phyloP scores from a whole-genome alignment of 2,113 vertebrate species.

The Castor canadensis region DNA sequence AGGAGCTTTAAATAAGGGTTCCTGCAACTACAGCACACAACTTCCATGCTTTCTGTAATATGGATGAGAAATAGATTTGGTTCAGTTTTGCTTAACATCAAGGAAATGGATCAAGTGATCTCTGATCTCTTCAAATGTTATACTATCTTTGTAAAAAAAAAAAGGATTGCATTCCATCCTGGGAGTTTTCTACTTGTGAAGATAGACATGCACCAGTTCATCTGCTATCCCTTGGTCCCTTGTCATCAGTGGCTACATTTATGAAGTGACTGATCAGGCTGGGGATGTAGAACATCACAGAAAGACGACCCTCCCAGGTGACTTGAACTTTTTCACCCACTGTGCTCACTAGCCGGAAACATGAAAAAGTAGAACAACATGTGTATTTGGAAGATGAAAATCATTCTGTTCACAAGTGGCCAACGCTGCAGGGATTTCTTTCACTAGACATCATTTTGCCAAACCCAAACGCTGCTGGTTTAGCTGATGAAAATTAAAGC shows the following conservation, averaged over 20 bases:
- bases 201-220: not conserved
- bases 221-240: not conserved
- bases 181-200: not conserved
- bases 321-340: not conserved
- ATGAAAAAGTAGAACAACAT: constrained; percentile 36
- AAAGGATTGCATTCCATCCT: not conserved
- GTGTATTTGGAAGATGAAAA: constrained; percentile 57
- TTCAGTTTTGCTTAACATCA: not conserved
- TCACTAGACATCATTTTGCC: constrained; percentile 24
- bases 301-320: not conserved
- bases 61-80: not conserved
- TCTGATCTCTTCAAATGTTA: not conserved
- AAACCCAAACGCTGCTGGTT: constrained; percentile 60
- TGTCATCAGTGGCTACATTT: not conserved
- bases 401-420: constrained; percentile 53
- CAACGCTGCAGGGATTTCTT: constrained; percentile 43
- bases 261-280: not conserved
- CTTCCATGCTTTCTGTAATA: not conserved
- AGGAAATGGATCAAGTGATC: not conserved
- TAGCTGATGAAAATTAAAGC: constrained; percentile 73
- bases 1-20: not conserved
- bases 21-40: not conserved
- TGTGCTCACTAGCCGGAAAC: not conserved
- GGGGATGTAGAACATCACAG: not conserved
- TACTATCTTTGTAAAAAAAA: not conserved